These are phyloP conservation scores for Gambusia yucatana DNA, from an alignment of 2,797 vertebrate genomes.

Conservation along the genomic window DNA sequence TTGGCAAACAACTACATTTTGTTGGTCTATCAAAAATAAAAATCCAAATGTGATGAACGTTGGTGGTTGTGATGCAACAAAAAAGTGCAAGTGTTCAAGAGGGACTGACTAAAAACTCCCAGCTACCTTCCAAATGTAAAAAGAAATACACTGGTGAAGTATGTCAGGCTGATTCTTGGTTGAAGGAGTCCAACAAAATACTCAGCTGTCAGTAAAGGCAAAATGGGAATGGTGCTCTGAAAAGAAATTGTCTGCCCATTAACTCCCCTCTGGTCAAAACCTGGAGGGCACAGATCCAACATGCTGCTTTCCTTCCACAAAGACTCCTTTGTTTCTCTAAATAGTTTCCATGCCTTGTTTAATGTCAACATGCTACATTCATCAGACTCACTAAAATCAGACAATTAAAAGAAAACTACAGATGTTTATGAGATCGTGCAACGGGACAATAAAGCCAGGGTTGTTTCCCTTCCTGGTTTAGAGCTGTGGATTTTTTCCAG, in stretches of 20 bases:
- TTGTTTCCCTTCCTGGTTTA: background rate
- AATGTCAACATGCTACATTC: conserved; percentile 20
- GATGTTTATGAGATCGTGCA: background rate
- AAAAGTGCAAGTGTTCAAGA: background rate
- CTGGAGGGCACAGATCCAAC: conserved; percentile 12
- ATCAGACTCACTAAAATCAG: conserved; percentile 8
- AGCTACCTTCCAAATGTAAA: background rate
- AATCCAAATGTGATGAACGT: background rate
- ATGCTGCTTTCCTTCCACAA: conserved; percentile 34
- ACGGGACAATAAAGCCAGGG: background rate
- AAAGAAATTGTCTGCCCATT: conserved; percentile 10
- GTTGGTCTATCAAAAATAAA: background rate
- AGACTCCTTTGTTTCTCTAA: conserved; percentile 30
- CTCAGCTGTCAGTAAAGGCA: background rate
- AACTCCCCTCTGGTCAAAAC: conserved; percentile 26
- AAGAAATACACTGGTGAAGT: background rate
- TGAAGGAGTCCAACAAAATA: background rate
- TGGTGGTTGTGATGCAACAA: background rate
- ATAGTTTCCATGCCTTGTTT: conserved; percentile 2
- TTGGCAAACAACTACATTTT: background rate
- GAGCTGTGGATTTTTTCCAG: conserved; percentile 2
- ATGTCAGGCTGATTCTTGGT: background rate
- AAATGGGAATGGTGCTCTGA: background rate
- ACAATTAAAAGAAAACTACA: conserved; percentile 7
- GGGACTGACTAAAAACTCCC: background rate